Base-by-base conservation (phyloP, 2,797 vertebrate species). In the Cryptoprocta ferox region DNA sequence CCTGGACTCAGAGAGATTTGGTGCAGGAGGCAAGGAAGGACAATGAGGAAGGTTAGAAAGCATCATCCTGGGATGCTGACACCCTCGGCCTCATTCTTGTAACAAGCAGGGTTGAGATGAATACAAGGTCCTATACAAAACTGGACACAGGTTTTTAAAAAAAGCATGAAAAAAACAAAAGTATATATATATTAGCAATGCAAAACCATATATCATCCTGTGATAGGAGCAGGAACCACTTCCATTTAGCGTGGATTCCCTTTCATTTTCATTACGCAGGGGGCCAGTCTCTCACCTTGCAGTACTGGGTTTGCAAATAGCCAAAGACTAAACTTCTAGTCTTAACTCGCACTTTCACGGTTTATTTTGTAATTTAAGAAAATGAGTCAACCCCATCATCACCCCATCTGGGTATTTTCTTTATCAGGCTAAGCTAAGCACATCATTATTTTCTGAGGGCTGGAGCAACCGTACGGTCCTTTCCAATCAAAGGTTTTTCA, bases 281-380 rank as follows among this genome's bases (percentile, higher is more conserved):
- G 42, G 19, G 30, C 28, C 73, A 63, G 66, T 9, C 2, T 59
- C 66, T 90, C 63, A 50, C 71, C 68, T 95, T 61, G 65, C 28
- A 35, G 26, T 53, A 26, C 2, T 6, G 56, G 82, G 26, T 89
- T 59, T 59, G 26, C 42, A 89, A 92, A 86, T 32, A 89, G 83
- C 82, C 84, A 50, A 45, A 92, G 86, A 96, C 30, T 24, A 80
- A 96, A 97, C 82, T 97, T 97, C 28, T 37, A 37, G 24, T 82
- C 30, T 87, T 79, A 71, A 61, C 45, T 86, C 12, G 3, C 75
- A 86, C 63, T 94, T 53, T 9, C 63, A 68, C 45, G 93, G 30
- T 78, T 92, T 92, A 66, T 97, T 92, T 73, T 87, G 50, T 88
- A 79, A 90, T 83, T 61, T n/a, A 70, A 95, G 65, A 18, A 91